Conservation (phyloP, 2,888 invertebrate species). For the Metopia argyrocephala region DNA sequence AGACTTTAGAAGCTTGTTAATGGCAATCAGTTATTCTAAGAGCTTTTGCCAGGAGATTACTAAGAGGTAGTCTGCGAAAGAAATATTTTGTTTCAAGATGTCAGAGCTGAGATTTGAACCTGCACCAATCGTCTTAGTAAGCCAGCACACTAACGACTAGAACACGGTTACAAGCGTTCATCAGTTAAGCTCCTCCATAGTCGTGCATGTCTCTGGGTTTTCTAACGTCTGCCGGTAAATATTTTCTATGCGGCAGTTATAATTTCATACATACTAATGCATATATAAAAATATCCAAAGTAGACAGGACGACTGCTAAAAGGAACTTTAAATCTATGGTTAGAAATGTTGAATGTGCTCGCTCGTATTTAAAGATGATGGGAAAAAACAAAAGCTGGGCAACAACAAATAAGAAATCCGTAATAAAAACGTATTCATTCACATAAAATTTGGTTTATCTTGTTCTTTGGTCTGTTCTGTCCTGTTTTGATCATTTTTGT, state of each 20-base stretch:
- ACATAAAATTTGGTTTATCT: slow-evolving; percentile 57
- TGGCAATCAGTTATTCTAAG: too few relatives aligned
- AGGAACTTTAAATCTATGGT: slow-evolving; percentile 41
- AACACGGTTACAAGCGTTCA: too few relatives aligned
- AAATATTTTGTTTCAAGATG: too few relatives aligned
- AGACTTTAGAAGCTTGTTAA: too few relatives aligned
- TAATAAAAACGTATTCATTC: slow-evolving; percentile 62
- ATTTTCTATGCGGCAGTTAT: slow-evolving; percentile 28
- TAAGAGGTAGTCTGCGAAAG: too few relatives aligned
- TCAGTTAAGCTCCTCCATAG: too few relatives aligned
- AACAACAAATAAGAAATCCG: slow-evolving; percentile 52
- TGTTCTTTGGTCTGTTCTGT: slow-evolving; percentile 55
- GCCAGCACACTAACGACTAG: too few relatives aligned
- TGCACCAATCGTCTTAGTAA: too few relatives aligned
- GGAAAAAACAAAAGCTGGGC: slow-evolving; percentile 1
- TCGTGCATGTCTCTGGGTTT: too few relatives aligned
- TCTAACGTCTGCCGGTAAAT: neutral
- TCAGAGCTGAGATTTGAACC: too few relatives aligned
- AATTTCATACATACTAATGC: too few relatives aligned
- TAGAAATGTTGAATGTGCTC: slow-evolving; percentile 32
- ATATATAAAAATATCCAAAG: slow-evolving; percentile 29
- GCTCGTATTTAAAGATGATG: neutral
- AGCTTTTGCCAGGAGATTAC: too few relatives aligned
- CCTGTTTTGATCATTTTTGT: slow-evolving; percentile 19
- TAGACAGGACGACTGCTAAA: slow-evolving; percentile 60